Conservation (phyloP, 2,888 invertebrate genomes). For the Drosophila yooni region DNA sequence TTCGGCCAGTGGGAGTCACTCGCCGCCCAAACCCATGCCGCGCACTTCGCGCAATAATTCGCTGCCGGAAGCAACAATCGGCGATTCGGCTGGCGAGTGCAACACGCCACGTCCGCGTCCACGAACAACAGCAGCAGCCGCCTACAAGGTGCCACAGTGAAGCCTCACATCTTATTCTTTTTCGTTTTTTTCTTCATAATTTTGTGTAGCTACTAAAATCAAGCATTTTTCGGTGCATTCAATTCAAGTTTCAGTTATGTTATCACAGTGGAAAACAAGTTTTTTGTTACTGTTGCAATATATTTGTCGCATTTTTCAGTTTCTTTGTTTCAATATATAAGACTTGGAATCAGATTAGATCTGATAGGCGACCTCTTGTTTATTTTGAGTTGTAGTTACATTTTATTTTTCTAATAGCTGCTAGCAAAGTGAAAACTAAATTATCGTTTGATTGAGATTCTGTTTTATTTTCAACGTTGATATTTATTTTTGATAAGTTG, state of each 20-base stretch:
- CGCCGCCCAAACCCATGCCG: slow-evolving; percentile 92
- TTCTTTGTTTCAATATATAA: background rate
- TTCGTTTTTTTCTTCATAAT: background rate
- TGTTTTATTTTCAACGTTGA: background rate
- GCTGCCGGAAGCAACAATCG: slow-evolving; percentile 87
- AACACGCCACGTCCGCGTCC: slow-evolving; percentile 87
- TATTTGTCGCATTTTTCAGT: background rate
- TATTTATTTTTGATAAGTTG: background rate
- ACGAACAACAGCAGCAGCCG: slow-evolving; percentile 89
- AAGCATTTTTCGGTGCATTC: background rate
- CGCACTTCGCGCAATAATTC: slow-evolving; percentile 90
- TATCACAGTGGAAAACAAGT: background rate
- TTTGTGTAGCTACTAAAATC: background rate
- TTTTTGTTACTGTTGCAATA: background rate
- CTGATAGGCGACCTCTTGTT: background rate
- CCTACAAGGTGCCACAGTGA: slow-evolving; percentile 90
- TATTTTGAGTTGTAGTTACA: background rate
- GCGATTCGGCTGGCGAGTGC: slow-evolving; percentile 82
- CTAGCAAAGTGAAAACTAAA: background rate
- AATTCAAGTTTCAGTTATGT: background rate
- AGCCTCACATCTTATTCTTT: slow-evolving; percentile 1
- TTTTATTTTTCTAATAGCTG: background rate
- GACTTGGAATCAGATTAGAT: background rate
- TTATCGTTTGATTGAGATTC: background rate
- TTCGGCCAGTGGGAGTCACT: slow-evolving; percentile 74